phyloP scores from a whole-genome alignment of 2,888 invertebrate genomes.

The Patella depressa region DNA sequence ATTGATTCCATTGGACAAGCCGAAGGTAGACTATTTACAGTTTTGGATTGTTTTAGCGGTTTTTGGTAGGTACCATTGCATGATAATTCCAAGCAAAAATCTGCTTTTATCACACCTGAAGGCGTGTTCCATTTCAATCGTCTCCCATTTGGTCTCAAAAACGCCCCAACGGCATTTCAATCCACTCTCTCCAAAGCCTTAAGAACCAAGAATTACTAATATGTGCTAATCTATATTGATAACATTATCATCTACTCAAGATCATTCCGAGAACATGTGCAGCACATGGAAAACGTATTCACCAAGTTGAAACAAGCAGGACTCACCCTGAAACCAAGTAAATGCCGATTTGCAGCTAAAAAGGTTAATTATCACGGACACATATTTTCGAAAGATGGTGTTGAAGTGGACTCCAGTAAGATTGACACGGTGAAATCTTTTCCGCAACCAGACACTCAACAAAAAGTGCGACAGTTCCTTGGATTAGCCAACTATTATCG shows the following conservation, averaged over 20 bases:
- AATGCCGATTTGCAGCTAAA: constrained; percentile 37
- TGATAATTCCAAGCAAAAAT: constrained; percentile 26
- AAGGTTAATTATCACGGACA: constrained; percentile 38
- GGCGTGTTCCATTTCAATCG: constrained; percentile 35
- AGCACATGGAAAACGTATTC: constrained; percentile 35
- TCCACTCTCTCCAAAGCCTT: constrained; percentile 34
- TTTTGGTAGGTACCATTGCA: constrained; percentile 37
- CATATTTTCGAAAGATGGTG: constrained; percentile 32
- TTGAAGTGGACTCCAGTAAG: constrained; percentile 26
- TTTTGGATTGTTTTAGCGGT: constrained; percentile 32
- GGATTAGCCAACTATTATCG: constrained; percentile 38
- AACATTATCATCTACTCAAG: constrained; percentile 40
- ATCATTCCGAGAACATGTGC: constrained; percentile 35
- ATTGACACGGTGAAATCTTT: constrained; percentile 17
- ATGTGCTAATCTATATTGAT: constrained; percentile 41
- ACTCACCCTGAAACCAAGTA: constrained; percentile 36
- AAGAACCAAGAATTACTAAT: constrained; percentile 37
- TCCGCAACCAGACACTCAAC: constrained; percentile 29
- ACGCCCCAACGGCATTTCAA: constrained; percentile 37
- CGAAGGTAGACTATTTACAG: constrained; percentile 26
- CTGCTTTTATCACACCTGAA: constrained; percentile 36
- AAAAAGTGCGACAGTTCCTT: constrained; percentile 31
- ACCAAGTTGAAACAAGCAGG: constrained; percentile 31
- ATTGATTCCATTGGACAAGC: constrained; percentile 33
- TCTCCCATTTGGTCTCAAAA: constrained; percentile 42